Percentiles rank a stretch among this genome's conserved stretches.
Evolutionary conservation across 2,113 vertebrate genomes (phyloP).

Genomic region (Puntigrus tetrazona): DNA sequence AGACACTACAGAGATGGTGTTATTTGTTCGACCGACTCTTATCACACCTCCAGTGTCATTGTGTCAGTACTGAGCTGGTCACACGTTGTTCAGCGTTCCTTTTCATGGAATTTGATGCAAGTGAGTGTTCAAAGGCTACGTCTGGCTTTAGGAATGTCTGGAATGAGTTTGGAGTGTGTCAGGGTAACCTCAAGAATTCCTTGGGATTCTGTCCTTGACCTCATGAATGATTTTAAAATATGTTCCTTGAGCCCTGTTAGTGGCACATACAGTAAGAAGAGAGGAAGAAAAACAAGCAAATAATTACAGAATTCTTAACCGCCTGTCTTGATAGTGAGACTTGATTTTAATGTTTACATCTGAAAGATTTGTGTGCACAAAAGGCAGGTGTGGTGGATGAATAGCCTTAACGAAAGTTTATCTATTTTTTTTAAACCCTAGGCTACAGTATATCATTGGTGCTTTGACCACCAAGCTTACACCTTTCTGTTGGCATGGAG

Average conservation of each 20-base stretch:
- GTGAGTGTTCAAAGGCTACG: conserved; percentile 7
- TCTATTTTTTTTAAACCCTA: not conserved
- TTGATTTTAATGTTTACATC: not conserved
- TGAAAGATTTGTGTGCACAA: not conserved
- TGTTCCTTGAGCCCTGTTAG: not conserved
- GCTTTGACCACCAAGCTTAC: not conserved
- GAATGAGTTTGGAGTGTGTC: not conserved
- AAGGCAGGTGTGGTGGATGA: not conserved
- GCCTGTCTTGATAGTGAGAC: not conserved
- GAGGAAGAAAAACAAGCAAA: too few species aligned
- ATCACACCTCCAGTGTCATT: conserved; percentile 10
- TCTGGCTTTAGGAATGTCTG: conserved; percentile 34
- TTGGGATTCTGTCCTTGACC: not conserved
- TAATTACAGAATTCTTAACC: not conserved
- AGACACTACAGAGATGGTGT: conserved; percentile 17
- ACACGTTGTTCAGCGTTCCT: not conserved
- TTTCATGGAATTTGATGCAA: not conserved
- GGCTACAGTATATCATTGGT: not conserved
- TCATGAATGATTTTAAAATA: conserved; percentile 14
- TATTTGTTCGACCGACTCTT: not conserved
- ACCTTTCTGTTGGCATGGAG: not conserved
- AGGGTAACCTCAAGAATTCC: not conserved
- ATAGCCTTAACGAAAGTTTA: too few species aligned
- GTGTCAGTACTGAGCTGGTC: not conserved
- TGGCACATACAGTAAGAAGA: not conserved